phyloP scores from a whole-genome alignment of 2,888 invertebrate species.

The Clostera curtula region DNA sequence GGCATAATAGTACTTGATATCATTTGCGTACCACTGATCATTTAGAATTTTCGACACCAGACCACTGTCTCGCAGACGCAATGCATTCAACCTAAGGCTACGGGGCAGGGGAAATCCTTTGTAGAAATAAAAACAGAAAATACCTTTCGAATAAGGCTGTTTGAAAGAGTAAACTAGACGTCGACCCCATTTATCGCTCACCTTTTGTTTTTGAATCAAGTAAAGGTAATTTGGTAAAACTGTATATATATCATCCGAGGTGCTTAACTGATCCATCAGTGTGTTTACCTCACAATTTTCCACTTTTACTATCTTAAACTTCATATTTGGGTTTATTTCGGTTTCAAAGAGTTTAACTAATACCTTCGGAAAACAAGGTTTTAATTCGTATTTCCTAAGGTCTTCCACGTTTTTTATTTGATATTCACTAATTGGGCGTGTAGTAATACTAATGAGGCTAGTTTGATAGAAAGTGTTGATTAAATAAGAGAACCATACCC shows the following conservation, averaged over 20 bases:
- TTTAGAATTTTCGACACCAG: slow-evolving; percentile 3
- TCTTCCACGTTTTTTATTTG: slow-evolving; percentile 32
- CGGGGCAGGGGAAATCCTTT: slow-evolving; percentile 10
- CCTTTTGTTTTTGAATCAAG: too few relatives aligned
- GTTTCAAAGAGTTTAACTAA: slow-evolving; percentile 8
- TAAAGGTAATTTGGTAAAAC: background rate
- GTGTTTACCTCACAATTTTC: too few relatives aligned
- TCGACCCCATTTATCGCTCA: background rate
- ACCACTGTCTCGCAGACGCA: slow-evolving; percentile 9
- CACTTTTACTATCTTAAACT: background rate
- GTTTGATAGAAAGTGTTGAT: slow-evolving; percentile 31
- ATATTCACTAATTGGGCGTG: slow-evolving; percentile 24
- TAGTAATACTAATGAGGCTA: slow-evolving; percentile 26
- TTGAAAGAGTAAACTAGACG: slow-evolving; percentile 4
- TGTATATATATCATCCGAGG: too few relatives aligned
- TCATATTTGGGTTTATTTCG: slow-evolving; percentile 1
- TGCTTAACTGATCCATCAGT: too few relatives aligned
- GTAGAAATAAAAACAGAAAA: slow-evolving; percentile 5
- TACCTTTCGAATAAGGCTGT: slow-evolving; percentile 1
- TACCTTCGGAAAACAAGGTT: slow-evolving; percentile 30
- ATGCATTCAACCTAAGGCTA: background rate
- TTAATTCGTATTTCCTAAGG: slow-evolving; percentile 16
- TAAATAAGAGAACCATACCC: slow-evolving; percentile 31
- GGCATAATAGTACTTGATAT: background rate
- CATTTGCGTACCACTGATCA: background rate